Evolutionary conservation across 1,140 invertebrate species (phyloP).

Genomic region (Diachasmimorpha longicaudata): DNA sequence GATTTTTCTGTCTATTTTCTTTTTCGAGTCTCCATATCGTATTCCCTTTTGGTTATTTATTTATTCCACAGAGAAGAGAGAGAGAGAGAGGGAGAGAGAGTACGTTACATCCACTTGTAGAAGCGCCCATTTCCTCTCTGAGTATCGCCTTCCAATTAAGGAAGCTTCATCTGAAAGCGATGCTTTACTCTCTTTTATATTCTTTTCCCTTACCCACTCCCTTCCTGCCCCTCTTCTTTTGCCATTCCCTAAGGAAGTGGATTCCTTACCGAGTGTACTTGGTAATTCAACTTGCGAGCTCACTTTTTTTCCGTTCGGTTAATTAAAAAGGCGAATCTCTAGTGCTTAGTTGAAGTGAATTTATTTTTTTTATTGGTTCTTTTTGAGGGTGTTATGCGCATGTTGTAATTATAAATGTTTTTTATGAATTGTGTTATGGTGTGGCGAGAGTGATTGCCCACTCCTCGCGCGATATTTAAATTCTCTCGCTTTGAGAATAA

Average conservation of each 20-base stretch:
- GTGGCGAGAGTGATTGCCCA: not conserved
- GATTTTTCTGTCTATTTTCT: not conserved
- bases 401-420: not conserved
- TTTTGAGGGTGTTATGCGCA: no score
- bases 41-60: not conserved
- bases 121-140: not conserved
- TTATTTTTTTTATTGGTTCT: not conserved
- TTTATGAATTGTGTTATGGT: not conserved
- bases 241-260: not conserved
- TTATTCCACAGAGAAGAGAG: not conserved
- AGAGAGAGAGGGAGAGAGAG: not conserved
- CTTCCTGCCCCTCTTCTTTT: not conserved
- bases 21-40: not conserved
- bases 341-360: not conserved
- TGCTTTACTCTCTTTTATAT: slow-evolving; percentile 2
- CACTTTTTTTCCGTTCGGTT: not conserved
- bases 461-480: no score
- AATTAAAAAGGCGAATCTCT: not conserved
- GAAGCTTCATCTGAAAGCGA: slow-evolving; percentile 8
- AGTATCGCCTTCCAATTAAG: slow-evolving; percentile 6
- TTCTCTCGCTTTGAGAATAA: no score
- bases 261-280: not conserved
- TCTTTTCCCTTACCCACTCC: not conserved
- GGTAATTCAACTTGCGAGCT: no score
- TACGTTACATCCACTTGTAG: not conserved